A percentile compares a stretch with the other conserved stretches of the same genome.
Evolutionary conservation across 2,888 invertebrate genomes (phyloP).

Genomic region (Drosophila merina): DNA sequence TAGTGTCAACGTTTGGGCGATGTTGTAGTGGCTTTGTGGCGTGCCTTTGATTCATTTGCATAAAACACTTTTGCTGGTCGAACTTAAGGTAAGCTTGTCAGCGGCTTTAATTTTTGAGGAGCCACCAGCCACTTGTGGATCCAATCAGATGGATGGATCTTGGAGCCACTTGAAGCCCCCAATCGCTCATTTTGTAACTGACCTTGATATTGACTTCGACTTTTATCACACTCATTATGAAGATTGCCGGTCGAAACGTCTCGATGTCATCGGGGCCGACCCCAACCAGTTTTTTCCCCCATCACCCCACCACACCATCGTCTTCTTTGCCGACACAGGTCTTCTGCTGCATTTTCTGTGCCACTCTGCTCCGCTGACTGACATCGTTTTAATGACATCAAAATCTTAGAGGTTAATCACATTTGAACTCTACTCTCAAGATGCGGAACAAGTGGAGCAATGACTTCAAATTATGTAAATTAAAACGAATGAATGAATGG

Average conservation of each 20-base stretch:
- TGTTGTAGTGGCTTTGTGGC: slow-evolving; percentile 42
- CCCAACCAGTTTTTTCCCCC: slow-evolving; percentile 59
- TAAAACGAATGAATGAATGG: slow-evolving; percentile 6
- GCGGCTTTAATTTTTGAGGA: slow-evolving; percentile 35
- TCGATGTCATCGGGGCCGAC: slow-evolving; percentile 27
- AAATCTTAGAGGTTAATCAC: slow-evolving; percentile 74
- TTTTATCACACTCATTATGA: slow-evolving; percentile 42
- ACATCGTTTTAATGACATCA: slow-evolving; percentile 67
- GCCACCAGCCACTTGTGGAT: slow-evolving; percentile 43
- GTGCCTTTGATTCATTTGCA: slow-evolving; percentile 58
- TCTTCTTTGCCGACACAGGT: slow-evolving; percentile 10
- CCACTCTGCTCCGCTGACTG: slow-evolving; percentile 45
- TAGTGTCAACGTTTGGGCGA: slow-evolving; percentile 53
- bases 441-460: slow-evolving; percentile 30
- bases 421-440: slow-evolving; percentile 65
- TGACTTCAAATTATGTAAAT: slow-evolving; percentile 20
- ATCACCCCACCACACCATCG: not conserved
- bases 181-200: slow-evolving; percentile 68
- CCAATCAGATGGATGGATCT: slow-evolving; percentile 35
- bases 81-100: slow-evolving; percentile 34
- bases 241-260: slow-evolving; percentile 52
- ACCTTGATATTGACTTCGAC: slow-evolving; percentile 75
- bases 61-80: slow-evolving; percentile 68
- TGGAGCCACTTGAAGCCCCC: slow-evolving; percentile 4
- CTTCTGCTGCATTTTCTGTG: slow-evolving; percentile 36